phyloP scores from a whole-genome alignment of 1,140 invertebrate genomes.

The Scaptodrosophila lebanonensis region DNA sequence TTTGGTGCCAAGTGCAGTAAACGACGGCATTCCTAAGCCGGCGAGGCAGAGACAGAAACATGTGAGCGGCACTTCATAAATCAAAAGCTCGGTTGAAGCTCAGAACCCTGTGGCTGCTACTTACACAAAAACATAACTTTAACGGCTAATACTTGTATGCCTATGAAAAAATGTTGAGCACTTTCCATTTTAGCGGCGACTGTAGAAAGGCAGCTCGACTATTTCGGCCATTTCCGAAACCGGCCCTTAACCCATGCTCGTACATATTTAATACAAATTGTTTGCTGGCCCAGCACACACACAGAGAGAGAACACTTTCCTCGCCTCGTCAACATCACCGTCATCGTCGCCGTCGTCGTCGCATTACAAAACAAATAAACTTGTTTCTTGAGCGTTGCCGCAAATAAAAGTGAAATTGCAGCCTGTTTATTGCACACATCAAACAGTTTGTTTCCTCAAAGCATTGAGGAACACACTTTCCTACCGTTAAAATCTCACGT shows the following conservation, averaged over 20 bases:
- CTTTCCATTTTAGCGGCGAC: conserved; percentile 50
- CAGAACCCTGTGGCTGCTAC: conserved; percentile 4
- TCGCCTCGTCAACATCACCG: no score
- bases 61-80: no score
- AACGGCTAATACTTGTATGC: no score
- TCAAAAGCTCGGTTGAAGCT: background rate
- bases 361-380: conserved; percentile 43
- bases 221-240: conserved; percentile 27
- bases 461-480: conserved; percentile 19
- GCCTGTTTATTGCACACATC: conserved; percentile 1
- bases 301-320: conserved; percentile 53
- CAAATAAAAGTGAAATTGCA: conserved; percentile 67
- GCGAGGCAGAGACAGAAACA: no score
- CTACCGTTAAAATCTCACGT: conserved; percentile 56
- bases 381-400: conserved; percentile 22
- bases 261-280: conserved; percentile 35
- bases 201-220: conserved; percentile 6
- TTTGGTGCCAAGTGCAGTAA: conserved; percentile 56
- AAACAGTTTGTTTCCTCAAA: conserved; percentile 35
- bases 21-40: no score
- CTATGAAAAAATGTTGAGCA: conserved; percentile 13
- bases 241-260: no score
- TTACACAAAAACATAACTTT: conserved; percentile 7
- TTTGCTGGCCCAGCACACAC: conserved; percentile 3
- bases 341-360: no score